Base-by-base conservation (phyloP, 2,888 invertebrate genomes). In the Lapara coniferarum region DNA sequence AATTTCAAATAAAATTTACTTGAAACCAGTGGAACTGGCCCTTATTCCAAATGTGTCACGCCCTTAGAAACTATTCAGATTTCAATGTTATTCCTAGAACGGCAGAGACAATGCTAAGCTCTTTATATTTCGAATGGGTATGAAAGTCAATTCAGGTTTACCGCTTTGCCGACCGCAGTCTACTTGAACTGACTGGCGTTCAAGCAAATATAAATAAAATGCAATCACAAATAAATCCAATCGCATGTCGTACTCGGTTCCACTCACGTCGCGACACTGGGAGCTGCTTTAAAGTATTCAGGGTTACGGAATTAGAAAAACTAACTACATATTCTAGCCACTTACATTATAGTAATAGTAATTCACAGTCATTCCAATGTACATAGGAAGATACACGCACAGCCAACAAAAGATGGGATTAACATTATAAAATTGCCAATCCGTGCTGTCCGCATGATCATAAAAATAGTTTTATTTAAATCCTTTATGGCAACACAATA, bases 141-240 rank as follows among this genome's bases (percentile, higher is more conserved):
- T 19, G 46, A 49, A 63, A 49, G 49, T 7, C 63, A 63, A 63
- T 63, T 19, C 63, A 49, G 44, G 16, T 49, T 49, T 58, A 25
- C 37, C 63, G 49, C 10, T 10, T n/a, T 19, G 55, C 55, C 19
- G 19, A 25, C 49, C 63, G 44, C 44, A 46, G 63, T 63, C 63
- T 46, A 63, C 63, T 63, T 13, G 63, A 63, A 63, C 49, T 49
- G 63, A 63, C 55, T 55, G 55, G 55, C 49, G 49, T 63, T 63
- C 63, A 63, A 49, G 63, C 63, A 63, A 63, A 63, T 63, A 63
- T 63, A 63, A 63, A 49, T 63, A 63, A 63, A 63, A 63, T 63
- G 63, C 63, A 63, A 63, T 63, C 63, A 46, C 46, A 58, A 63
- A 63, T 63, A 63, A 49, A 63, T 63, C 63, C 63, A 63, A 63